Evolutionary conservation across 2,888 invertebrate species (phyloP).

Genomic region (Dicyrtoma fusca): DNA sequence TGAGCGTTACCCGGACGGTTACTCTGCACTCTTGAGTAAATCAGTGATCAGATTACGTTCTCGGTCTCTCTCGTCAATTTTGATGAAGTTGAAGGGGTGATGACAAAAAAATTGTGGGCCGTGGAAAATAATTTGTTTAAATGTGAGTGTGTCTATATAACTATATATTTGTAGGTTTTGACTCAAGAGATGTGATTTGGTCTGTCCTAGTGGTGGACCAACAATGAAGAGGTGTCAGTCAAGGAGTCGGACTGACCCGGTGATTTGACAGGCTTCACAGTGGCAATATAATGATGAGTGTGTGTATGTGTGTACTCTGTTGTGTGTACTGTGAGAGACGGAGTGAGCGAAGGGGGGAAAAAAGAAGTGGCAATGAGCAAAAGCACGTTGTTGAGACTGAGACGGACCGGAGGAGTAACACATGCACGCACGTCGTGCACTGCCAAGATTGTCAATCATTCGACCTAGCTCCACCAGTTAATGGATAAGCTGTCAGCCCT

Average conservation of each 20-base stretch:
- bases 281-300: constrained; percentile 22
- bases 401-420: constrained; percentile 42
- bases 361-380: constrained; percentile 32
- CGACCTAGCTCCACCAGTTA: constrained; percentile 48
- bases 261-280: constrained; percentile 34
- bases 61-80: no score
- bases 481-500: constrained; percentile 54
- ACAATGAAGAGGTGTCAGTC: constrained; percentile 24
- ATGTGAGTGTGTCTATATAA: neutral
- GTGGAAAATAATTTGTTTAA: neutral
- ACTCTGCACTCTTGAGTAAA: no score
- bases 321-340: neutral
- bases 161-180: neutral
- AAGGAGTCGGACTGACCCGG: constrained; percentile 29
- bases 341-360: neutral
- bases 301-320: constrained; percentile 10
- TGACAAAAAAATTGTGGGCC: neutral
- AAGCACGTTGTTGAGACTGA: constrained; percentile 42
- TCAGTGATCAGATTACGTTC: no score
- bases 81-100: no score
- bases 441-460: constrained; percentile 54
- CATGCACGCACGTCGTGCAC: constrained; percentile 53
- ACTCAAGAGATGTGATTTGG: constrained; percentile 6
- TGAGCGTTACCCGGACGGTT: no score
- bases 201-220: constrained; percentile 19